Percentiles rank a stretch among this genome's conserved stretches.
These are phyloP conservation scores for Isurus oxyrinchus DNA, from an alignment of 2,113 vertebrate genomes.

Conservation along the genomic window DNA sequence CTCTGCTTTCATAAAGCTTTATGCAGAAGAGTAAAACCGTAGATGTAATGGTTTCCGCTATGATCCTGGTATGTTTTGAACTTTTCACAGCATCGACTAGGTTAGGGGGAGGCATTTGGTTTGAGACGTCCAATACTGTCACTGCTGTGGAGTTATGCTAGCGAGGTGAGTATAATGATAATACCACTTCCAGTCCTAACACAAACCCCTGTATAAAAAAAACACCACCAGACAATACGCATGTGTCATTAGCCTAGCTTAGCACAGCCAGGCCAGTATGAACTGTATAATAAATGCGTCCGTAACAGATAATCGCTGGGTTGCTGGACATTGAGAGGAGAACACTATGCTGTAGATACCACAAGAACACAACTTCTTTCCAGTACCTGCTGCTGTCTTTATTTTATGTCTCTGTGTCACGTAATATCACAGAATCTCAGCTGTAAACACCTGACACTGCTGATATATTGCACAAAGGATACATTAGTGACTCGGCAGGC, in stretches of 20 bases:
- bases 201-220: not conserved
- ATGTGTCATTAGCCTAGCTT: not conserved
- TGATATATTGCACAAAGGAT: conserved; percentile 9
- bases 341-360: not conserved
- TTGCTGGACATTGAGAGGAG: not conserved
- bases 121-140: not conserved
- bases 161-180: not conserved
- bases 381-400: not conserved
- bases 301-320: no score
- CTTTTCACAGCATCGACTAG: no score
- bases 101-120: not conserved
- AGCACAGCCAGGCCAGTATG: not conserved
- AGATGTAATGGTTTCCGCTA: not conserved
- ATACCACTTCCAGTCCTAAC: not conserved
- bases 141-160: not conserved
- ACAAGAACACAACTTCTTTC: not conserved
- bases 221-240: not conserved
- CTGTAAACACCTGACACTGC: not conserved
- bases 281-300: not conserved
- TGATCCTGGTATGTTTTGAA: not conserved
- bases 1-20: not conserved
- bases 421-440: not conserved
- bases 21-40: not conserved
- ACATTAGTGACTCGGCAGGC: not conserved
- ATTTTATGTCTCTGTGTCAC: not conserved